Evolutionary conservation across 2,113 vertebrate species (phyloP).

Genomic region (Chelonoidis abingdonii): DNA sequence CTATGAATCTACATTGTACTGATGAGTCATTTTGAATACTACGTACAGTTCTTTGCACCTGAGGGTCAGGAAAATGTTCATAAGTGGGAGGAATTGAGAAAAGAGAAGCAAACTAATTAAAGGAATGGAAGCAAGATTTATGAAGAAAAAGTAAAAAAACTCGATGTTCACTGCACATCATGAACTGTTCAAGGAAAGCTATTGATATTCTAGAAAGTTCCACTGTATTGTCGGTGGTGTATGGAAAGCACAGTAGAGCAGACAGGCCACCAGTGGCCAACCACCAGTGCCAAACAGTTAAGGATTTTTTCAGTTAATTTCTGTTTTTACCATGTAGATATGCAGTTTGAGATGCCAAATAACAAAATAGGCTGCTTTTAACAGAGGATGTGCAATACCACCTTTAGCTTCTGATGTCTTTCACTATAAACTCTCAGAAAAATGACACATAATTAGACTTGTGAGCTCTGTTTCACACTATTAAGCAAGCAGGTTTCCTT

Average conservation of each 20-base stretch:
- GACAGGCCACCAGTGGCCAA: neutral
- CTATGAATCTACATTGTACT: neutral
- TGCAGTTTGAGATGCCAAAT: constrained; percentile 21
- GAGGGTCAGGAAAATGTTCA: neutral
- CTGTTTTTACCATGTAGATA: constrained; percentile 30
- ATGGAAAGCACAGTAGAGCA: neutral
- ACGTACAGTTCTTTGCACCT: neutral
- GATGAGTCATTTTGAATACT: neutral
- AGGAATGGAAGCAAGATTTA: neutral
- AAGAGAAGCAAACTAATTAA: neutral
- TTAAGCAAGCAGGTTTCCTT: constrained; percentile 65
- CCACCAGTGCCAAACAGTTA: neutral
- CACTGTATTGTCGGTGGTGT: neutral
- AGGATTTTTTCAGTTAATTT: neutral
- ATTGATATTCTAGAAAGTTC: neutral
- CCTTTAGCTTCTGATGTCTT: constrained; percentile 53
- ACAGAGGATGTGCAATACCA: constrained; percentile 1
- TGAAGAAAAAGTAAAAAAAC: neutral
- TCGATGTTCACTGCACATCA: neutral
- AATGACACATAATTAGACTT: constrained; percentile 62
- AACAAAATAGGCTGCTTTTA: constrained; percentile 32
- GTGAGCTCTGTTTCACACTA: constrained; percentile 56
- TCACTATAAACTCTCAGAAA: constrained; percentile 49
- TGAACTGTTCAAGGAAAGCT: neutral
- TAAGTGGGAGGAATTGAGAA: neutral